Conservation (phyloP, 2,797 vertebrate species). For the Toxotes lorentzi region DNA sequence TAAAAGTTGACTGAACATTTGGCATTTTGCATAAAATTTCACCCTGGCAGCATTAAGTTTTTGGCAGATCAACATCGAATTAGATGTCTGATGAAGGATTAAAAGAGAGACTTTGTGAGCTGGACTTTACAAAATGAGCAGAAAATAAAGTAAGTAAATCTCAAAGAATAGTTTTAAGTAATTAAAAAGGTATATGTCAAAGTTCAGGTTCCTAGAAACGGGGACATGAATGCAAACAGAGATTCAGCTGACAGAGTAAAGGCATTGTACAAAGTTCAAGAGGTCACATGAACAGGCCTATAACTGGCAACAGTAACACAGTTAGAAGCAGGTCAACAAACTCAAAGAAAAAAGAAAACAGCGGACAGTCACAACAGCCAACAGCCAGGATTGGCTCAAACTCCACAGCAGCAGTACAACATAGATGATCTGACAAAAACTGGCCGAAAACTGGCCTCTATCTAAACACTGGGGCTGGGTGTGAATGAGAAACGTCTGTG, state of each 20-base stretch:
- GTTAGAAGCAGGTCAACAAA: neutral
- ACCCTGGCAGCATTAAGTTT: neutral
- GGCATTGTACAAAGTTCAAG: neutral
- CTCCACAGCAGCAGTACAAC: constrained; percentile 2
- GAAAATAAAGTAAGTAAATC: neutral
- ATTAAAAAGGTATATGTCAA: neutral
- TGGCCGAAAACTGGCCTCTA: neutral
- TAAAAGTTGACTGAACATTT: neutral
- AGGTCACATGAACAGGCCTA: constrained; percentile 22
- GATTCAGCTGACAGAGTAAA: neutral
- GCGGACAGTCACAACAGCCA: neutral
- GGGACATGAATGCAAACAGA: neutral
- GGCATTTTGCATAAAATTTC: neutral
- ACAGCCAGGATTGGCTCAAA: constrained; percentile 2
- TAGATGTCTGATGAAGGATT: neutral
- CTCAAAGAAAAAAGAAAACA: constrained; percentile 9
- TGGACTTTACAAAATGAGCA: neutral
- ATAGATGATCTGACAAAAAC: neutral
- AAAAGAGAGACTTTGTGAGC: neutral
- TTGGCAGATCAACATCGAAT: neutral
- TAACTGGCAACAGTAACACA: constrained; percentile 11
- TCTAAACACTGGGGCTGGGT: neutral
- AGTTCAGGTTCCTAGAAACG: neutral
- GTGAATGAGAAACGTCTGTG: neutral
- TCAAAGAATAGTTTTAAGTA: neutral